Evolutionary conservation across 2,888 invertebrate species (phyloP).

Genomic region (Gandaritis pyraliata): DNA sequence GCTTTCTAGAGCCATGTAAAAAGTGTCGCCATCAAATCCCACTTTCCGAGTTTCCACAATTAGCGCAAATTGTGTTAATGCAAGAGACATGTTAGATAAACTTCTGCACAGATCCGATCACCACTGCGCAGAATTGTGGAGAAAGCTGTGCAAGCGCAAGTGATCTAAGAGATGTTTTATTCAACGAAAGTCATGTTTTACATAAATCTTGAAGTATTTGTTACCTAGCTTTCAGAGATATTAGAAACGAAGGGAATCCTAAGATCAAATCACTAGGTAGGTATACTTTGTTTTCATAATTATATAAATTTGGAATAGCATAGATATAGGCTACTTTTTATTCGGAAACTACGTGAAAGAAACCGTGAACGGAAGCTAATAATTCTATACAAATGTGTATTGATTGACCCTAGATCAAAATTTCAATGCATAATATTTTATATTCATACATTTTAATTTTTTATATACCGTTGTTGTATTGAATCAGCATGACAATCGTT

Average conservation of each 20-base stretch:
- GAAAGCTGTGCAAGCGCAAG: conserved; percentile 31
- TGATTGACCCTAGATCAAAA: background rate
- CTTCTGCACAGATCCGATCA: conserved; percentile 57
- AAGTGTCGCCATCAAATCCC: conserved; percentile 30
- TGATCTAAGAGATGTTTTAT: conserved; percentile 32
- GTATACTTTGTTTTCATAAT: background rate
- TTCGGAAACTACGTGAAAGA: too few species aligned
- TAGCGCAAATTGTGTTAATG: conserved; percentile 67
- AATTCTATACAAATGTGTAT: too few species aligned
- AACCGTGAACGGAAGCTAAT: too few species aligned
- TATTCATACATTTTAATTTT: too few species aligned
- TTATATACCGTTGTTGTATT: too few species aligned
- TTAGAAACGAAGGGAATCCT: conserved; percentile 4
- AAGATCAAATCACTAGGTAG: background rate
- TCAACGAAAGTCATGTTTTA: conserved; percentile 34
- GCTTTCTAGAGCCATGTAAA: conserved; percentile 35
- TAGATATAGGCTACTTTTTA: too few species aligned
- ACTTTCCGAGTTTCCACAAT: conserved; percentile 63
- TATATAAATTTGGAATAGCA: background rate
- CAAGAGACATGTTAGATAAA: conserved; percentile 53
- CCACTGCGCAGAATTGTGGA: conserved; percentile 29
- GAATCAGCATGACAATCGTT: conserved; percentile 40
- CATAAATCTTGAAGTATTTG: conserved; percentile 29
- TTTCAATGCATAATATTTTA: background rate
- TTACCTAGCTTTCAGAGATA: conserved; percentile 19